These are phyloP conservation scores for Acanthurus lineatus DNA, from an alignment of 2,797 vertebrate species.

Conservation along the genomic window DNA sequence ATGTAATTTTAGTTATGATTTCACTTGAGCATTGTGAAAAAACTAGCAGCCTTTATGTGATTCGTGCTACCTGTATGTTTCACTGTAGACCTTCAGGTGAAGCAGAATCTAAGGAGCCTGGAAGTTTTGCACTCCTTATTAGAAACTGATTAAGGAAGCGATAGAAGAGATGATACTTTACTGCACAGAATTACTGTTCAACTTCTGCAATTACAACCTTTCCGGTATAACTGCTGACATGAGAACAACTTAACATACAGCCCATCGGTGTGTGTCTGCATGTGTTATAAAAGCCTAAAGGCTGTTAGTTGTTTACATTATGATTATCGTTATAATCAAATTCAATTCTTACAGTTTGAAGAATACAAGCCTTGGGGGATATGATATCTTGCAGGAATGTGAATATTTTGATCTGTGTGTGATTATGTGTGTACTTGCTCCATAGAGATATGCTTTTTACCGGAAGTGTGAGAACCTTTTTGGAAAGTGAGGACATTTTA, in stretches of 20 bases:
- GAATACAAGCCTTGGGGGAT: background rate
- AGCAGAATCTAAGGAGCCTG: conserved; percentile 11
- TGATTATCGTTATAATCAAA: background rate
- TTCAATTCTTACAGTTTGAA: conserved; percentile 13
- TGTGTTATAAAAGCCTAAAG: conserved; percentile 18
- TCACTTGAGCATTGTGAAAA: background rate
- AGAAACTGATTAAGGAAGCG: conserved; percentile 63
- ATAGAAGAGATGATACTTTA: conserved; percentile 50
- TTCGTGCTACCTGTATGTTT: background rate
- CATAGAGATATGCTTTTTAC: no score
- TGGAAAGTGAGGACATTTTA: no score
- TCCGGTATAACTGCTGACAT: conserved; percentile 40
- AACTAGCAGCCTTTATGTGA: background rate
- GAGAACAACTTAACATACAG: conserved; percentile 24
- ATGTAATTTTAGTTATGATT: background rate
- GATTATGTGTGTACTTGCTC: no score
- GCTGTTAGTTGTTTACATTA: background rate
- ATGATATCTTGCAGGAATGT: background rate
- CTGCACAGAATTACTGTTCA: conserved; percentile 54
- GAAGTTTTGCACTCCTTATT: conserved; percentile 66
- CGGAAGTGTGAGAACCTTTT: no score
- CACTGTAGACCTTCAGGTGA: background rate
- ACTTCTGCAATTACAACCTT: conserved; percentile 54
- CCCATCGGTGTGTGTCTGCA: conserved; percentile 23
- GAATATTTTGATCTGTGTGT: background rate